phyloP scores from a whole-genome alignment of 2,888 invertebrate genomes.

The Venustoraphidia nigricollis region DNA sequence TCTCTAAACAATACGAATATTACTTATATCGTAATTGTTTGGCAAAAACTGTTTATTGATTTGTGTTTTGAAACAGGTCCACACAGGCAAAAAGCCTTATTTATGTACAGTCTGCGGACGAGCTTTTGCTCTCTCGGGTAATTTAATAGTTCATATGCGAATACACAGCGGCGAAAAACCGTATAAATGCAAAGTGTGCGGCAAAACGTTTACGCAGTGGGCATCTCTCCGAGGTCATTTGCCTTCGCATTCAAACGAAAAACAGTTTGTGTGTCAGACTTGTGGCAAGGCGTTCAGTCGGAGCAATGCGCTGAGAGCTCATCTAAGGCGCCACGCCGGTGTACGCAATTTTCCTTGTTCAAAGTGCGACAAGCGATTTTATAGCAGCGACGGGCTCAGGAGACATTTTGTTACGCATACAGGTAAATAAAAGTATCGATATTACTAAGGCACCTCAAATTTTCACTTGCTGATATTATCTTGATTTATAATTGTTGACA shows the following conservation, averaged over 20 bases:
- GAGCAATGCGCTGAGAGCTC: neutral
- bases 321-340: neutral
- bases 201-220: constrained; percentile 3
- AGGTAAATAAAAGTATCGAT: neutral
- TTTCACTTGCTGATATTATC: too few relatives aligned
- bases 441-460: too few relatives aligned
- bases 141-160: constrained; percentile 12
- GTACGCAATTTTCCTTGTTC: constrained; percentile 1
- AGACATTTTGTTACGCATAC: neutral
- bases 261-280: neutral
- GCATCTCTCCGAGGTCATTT: neutral
- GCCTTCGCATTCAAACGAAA: neutral
- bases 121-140: constrained; percentile 7
- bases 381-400: neutral
- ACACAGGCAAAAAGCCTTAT: constrained; percentile 3
- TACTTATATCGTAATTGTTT: too few relatives aligned
- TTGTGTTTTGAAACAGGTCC: constrained; percentile 14
- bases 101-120: constrained; percentile 7
- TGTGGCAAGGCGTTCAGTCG: neutral
- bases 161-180: constrained; percentile 16
- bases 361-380: neutral
- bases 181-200: constrained; percentile 15
- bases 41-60: too few relatives aligned
- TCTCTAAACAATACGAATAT: too few relatives aligned
- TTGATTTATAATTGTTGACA: too few relatives aligned